phyloP scores from a whole-genome alignment of 2,113 vertebrate genomes.

The Cynocephalus volans region DNA sequence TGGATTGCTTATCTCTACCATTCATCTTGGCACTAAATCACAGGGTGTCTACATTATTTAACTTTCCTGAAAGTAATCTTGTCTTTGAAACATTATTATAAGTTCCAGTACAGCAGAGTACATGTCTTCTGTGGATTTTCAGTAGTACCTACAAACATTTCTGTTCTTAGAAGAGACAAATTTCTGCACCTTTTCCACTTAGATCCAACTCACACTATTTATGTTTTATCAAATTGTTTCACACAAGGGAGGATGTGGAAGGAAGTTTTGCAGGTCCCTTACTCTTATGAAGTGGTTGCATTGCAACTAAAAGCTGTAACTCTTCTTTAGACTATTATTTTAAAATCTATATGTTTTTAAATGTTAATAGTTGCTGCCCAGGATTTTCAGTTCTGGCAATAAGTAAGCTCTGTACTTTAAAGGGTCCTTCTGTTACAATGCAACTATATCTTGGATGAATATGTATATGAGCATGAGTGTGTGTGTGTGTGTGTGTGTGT shows the following conservation, averaged over 20 bases:
- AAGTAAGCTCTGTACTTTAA: neutral
- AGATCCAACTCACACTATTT: neutral
- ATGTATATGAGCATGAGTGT: neutral
- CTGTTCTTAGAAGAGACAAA: neutral
- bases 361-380: constrained; percentile 5
- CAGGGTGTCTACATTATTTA: constrained; percentile 59
- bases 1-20: constrained; percentile 61
- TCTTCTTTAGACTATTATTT: constrained; percentile 9
- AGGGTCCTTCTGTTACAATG: neutral
- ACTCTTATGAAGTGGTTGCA: neutral
- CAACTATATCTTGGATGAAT: neutral
- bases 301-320: neutral
- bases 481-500: neutral
- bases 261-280: neutral
- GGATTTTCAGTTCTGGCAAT: neutral
- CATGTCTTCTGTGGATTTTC: constrained; percentile 26
- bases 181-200: neutral
- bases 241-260: neutral
- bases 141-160: neutral
- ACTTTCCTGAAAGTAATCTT: constrained; percentile 69
- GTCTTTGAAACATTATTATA: constrained; percentile 58
- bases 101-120: constrained; percentile 38
- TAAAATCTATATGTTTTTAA: constrained; percentile 32
- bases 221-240: neutral
- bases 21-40: constrained; percentile 75